Conservation (phyloP, 2,113 vertebrate genomes). For the Rhodinocichla rosea region DNA sequence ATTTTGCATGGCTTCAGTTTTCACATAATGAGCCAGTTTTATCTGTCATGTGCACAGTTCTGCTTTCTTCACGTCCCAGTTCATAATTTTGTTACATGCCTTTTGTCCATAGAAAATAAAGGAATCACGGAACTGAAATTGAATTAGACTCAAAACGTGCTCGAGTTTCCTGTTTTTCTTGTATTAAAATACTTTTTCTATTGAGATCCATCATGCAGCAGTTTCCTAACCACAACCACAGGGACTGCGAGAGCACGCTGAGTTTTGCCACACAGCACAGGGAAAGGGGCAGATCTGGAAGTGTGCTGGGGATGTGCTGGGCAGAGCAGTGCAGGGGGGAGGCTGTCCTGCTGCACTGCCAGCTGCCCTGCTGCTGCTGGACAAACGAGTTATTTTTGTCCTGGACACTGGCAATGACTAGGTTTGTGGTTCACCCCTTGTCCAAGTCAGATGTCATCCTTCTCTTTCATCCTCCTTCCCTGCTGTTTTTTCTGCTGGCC, state of each 20-base stretch:
- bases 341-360: neutral
- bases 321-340: neutral
- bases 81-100: slow-evolving; percentile 52
- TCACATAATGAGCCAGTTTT: slow-evolving; percentile 48
- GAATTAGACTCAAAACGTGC: slow-evolving; percentile 62
- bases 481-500: neutral
- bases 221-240: slow-evolving; percentile 63
- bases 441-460: slow-evolving; percentile 18
- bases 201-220: slow-evolving; percentile 45
- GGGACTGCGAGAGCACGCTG: neutral
- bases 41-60: slow-evolving; percentile 53
- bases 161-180: slow-evolving; percentile 68
- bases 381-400: neutral
- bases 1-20: slow-evolving; percentile 43
- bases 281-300: neutral
- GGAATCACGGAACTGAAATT: slow-evolving; percentile 63
- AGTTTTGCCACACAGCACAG: neutral
- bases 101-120: slow-evolving; percentile 68
- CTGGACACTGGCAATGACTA: neutral
- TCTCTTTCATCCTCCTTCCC: neutral
- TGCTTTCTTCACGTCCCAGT: slow-evolving; percentile 60
- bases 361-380: neutral
- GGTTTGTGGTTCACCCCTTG: slow-evolving; percentile 4
- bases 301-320: neutral
- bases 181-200: slow-evolving; percentile 67